A percentile compares a stretch with the other conserved stretches of the same genome.
phyloP scores from a whole-genome alignment of 2,797 vertebrate genomes.

The Chromis chromis region DNA sequence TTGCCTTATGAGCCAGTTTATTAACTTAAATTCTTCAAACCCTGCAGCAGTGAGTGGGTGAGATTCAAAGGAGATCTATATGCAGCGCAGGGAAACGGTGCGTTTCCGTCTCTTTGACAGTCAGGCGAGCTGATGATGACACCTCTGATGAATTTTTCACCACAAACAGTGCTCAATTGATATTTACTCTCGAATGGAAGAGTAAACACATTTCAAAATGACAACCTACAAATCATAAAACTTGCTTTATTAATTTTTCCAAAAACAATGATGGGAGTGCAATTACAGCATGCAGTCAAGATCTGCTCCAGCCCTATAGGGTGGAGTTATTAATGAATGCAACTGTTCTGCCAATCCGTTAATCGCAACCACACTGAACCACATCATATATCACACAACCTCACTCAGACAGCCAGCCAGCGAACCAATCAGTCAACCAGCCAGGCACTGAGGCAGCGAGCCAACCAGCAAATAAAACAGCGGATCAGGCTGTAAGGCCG shows the following conservation, averaged over 20 bases:
- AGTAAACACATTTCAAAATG: conserved; percentile 68
- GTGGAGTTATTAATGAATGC: conserved; percentile 78
- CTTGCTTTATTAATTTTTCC: conserved; percentile 59
- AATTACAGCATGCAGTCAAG: conserved; percentile 45
- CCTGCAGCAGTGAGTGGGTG: conserved; percentile 79
- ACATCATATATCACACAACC: conserved; percentile 79
- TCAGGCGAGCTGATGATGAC: conserved; percentile 65
- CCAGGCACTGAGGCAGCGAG: conserved; percentile 64
- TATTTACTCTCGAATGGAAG: conserved; percentile 67
- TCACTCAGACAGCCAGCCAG: conserved; percentile 71
- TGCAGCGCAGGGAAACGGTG: conserved; percentile 59
- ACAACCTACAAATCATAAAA: conserved; percentile 65
- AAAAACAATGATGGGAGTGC: conserved; percentile 53
- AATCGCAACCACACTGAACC: conserved; percentile 77
- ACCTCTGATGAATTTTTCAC: conserved; percentile 67
- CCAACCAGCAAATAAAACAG: conserved; percentile 66
- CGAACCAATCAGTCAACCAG: conserved; percentile 72
- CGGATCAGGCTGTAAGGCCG: conserved; percentile 57
- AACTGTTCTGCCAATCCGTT: conserved; percentile 79
- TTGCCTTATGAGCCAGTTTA: conserved; percentile 82
- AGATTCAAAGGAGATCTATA: conserved; percentile 76
- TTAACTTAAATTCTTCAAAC: conserved; percentile 81
- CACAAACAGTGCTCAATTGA: conserved; percentile 56
- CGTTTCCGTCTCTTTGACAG: conserved; percentile 61
- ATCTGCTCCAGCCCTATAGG: conserved; percentile 57